phyloP scores from a whole-genome alignment of 1,140 invertebrate species.

The Conus betulinus region DNA sequence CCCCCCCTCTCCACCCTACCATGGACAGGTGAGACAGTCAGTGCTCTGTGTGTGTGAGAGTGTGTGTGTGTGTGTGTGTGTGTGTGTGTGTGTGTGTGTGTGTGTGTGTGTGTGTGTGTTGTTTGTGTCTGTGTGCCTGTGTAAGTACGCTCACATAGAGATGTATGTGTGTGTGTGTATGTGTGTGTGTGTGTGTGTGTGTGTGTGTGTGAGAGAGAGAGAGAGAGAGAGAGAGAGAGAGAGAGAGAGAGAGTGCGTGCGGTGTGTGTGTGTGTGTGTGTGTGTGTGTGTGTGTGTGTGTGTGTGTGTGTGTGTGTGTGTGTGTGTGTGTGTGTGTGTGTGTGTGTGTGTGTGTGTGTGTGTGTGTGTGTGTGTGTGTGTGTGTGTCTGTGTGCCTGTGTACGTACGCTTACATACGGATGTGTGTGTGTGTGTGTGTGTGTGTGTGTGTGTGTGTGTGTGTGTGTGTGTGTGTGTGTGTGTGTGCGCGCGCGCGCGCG shows the following conservation, averaged over 20 bases:
- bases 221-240: too few species aligned
- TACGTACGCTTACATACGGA: background rate
- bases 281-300: background rate
- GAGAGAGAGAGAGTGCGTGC: too few species aligned
- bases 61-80: background rate
- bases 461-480: background rate
- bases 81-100: background rate
- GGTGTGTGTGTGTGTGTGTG: conserved; percentile 4
- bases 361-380: background rate
- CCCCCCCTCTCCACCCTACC: background rate
- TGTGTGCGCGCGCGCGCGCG: background rate
- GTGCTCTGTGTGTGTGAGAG: background rate
- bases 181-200: background rate
- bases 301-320: background rate
- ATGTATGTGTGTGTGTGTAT: background rate
- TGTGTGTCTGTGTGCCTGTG: background rate
- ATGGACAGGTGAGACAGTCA: conserved; percentile 1
- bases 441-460: too few species aligned
- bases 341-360: background rate
- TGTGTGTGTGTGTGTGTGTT: background rate
- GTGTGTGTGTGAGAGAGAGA: too few species aligned
- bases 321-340: background rate
- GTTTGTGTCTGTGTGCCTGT: background rate
- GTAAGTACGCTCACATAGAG: background rate
- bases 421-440: background rate